phyloP scores from a whole-genome alignment of 2,113 vertebrate species.

The Emydocephalus ijimae region DNA sequence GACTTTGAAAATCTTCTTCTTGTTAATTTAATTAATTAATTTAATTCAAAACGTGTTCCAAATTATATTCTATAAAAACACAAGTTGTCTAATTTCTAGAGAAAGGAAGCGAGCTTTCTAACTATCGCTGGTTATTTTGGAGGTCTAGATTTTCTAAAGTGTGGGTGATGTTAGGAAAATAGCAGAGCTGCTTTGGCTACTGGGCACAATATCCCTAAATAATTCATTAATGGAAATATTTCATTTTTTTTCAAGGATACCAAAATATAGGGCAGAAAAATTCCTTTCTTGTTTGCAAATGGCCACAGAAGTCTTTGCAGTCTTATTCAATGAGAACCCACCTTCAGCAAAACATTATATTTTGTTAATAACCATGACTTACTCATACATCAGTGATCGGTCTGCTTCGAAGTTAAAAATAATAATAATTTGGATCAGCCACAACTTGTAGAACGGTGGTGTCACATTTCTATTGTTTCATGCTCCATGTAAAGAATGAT shows the following conservation, averaged over 20 bases:
- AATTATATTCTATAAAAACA: neutral
- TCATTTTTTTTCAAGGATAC: neutral
- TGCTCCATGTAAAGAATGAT: neutral
- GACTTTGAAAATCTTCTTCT: slow-evolving; percentile 36
- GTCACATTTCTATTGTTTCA: neutral
- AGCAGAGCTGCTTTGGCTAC: neutral
- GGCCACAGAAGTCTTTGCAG: fast-evolving
- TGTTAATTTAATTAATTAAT: neutral
- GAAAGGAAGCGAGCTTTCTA: slow-evolving; percentile 45
- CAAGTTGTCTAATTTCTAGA: neutral
- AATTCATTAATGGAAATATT: neutral
- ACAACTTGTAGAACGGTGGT: neutral
- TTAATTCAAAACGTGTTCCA: slow-evolving; percentile 6
- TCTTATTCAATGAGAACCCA: neutral
- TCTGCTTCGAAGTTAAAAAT: neutral
- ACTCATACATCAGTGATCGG: neutral
- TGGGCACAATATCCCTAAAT: neutral
- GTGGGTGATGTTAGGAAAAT: slow-evolving; percentile 31
- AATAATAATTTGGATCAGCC: neutral
- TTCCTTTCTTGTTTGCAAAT: fast-evolving
- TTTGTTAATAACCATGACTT: neutral
- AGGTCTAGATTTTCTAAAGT: slow-evolving; percentile 48
- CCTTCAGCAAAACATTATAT: neutral
- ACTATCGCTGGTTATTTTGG: slow-evolving; percentile 45
- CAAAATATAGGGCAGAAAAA: fast-evolving